Base-by-base conservation (phyloP, 2,797 vertebrate species). In the Channa striata region DNA sequence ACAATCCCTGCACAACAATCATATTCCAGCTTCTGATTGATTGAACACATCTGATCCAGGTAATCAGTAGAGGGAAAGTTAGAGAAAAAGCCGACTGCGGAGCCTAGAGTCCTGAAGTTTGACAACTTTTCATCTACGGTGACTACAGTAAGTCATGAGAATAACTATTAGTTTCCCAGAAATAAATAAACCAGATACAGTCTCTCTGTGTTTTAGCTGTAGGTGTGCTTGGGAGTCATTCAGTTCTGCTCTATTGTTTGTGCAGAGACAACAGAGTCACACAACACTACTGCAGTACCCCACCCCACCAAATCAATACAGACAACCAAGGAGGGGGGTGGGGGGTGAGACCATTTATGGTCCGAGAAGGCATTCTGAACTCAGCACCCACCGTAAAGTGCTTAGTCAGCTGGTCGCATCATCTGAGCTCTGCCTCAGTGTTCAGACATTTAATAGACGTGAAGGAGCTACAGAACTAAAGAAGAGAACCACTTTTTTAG, bases 241-340 rank as follows among this genome's bases (percentile, higher is more conserved):
- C 10, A 36, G 49, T 72, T 39, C 48, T 42, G 52, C 37, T 68
- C 19, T 59, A 25, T 59, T 62, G 50, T 66, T 19, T 65, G 54
- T 47, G 51, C 57, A 65, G 48, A 77, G 66, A 84, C 46, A 68
- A 56, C 53, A 76, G 58, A 62, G 77, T 13, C 37, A 43, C 51
- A 59, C 57, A 57, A 68, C 62, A 46, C 57, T 66, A 40, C 83
- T 80, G 86, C 90, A 86, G 82, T 60, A 85, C 82, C 77, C 78
- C 87, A 77, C 85, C 88, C 85, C 54, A 59, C 21, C 50, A 19
- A 54, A 87, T 89, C 87, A 76, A 88, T 89, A 86, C 51, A 68
- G 65, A 61, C 16, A 9, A 71, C 40, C 40, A 7, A 43, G 20
- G 49, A 19, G 57, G 23, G 44, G 13, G 7, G 17, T 25, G 14